These are phyloP conservation scores for Anarsia innoxiella DNA, from an alignment of 2,888 invertebrate species.

Conservation along the genomic window DNA sequence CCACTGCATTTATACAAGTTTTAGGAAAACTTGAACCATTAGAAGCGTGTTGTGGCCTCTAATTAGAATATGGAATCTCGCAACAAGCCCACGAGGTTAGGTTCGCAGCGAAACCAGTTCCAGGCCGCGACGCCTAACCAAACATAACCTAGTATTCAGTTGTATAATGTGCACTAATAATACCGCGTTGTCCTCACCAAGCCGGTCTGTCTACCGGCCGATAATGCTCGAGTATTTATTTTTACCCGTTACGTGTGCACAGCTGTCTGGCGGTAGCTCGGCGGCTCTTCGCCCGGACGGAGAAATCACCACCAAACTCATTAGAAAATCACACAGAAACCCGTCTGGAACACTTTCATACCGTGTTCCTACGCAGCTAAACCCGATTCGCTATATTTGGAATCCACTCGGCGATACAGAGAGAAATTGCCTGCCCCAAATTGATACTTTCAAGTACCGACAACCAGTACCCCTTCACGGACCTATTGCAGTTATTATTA, in stretches of 20 bases:
- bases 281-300: slow-evolving; percentile 53
- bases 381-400: slow-evolving; percentile 57
- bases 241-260: slow-evolving; percentile 71
- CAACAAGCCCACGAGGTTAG: too few species aligned
- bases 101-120: slow-evolving; percentile 3
- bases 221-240: slow-evolving; percentile 72
- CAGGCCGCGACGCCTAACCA: slow-evolving; percentile 15
- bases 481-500: not conserved
- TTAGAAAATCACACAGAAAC: slow-evolving; percentile 16
- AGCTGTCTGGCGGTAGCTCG: slow-evolving; percentile 62
- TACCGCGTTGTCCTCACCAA: slow-evolving; percentile 60
- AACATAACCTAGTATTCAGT: slow-evolving; percentile 29
- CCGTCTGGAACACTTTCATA: slow-evolving; percentile 13
- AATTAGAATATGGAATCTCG: too few species aligned
- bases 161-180: slow-evolving; percentile 60
- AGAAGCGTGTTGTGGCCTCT: too few species aligned
- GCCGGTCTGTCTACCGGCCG: slow-evolving; percentile 66
- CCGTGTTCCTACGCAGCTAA: slow-evolving; percentile 15
- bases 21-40: too few species aligned
- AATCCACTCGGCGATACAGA: slow-evolving; percentile 42
- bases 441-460: slow-evolving; percentile 19
- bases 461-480: not conserved
- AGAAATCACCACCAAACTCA: slow-evolving; percentile 40
- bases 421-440: slow-evolving; percentile 47
- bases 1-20: too few species aligned